Evolutionary conservation across 2,888 invertebrate genomes (phyloP).

Genomic region (Trissoscelio sp.): DNA sequence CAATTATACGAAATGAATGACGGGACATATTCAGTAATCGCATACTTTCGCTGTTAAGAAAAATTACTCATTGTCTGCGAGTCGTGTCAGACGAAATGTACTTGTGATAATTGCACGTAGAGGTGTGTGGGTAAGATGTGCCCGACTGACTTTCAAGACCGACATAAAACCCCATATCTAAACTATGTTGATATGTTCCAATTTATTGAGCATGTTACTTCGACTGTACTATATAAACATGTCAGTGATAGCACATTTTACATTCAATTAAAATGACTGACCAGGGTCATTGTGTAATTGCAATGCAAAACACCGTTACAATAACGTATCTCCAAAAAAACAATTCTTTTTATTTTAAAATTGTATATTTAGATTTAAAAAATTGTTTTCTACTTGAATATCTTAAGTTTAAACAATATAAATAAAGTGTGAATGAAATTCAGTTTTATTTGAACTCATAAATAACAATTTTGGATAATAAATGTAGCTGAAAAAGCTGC

Average conservation of each 20-base stretch:
- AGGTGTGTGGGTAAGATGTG: slow-evolving; percentile 43
- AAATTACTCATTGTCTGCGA: slow-evolving; percentile 70
- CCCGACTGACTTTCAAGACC: slow-evolving; percentile 22
- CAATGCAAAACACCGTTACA: background rate
- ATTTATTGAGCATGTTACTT: slow-evolving; percentile 32
- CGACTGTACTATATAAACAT: slow-evolving; percentile 17
- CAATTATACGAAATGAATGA: slow-evolving; percentile 30
- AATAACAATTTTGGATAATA: slow-evolving; percentile 42
- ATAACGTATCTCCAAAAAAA: background rate
- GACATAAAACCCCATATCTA: slow-evolving; percentile 29
- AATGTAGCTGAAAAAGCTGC: slow-evolving; percentile 42
- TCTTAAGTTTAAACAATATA: background rate
- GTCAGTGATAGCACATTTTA: slow-evolving; percentile 21
- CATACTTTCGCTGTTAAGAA: slow-evolving; percentile 67
- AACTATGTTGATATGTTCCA: slow-evolving; percentile 14
- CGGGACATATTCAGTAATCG: slow-evolving; percentile 48
- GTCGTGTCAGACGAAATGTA: slow-evolving; percentile 63
- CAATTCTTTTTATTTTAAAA: background rate
- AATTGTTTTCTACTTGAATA: no score
- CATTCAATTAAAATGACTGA: slow-evolving; percentile 1
- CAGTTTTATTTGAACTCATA: slow-evolving; percentile 1
- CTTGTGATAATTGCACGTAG: slow-evolving; percentile 58
- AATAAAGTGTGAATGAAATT: background rate
- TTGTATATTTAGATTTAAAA: background rate
- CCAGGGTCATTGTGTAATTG: background rate